Base-by-base conservation (phyloP, 64 coral and sea anemone genomes). In the Stichodactyla mertensii region DNA sequence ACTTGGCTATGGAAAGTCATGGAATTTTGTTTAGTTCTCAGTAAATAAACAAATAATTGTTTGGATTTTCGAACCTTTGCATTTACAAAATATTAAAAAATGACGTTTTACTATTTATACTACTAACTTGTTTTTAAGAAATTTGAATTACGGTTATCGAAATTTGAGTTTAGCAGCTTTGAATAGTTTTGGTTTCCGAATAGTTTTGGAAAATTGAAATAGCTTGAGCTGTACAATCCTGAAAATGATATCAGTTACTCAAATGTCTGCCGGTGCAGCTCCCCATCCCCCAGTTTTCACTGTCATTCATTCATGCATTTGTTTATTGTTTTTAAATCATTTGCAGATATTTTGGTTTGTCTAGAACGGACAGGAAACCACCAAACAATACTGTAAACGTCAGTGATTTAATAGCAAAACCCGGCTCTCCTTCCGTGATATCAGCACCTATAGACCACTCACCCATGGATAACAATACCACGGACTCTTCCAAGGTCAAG, bases 341-440 rank as follows among this genome's bases (percentile, higher is more conserved):
- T 15, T n/a, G 16, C 53, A 81, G 78, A 81, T 81, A 81, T 22
- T 81, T 81, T 54, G 78, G 78, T 12, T 81, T 81, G n/a, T 81
- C 78, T 6, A 81, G 16, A 11, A 81, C 53, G 9, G 53, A 81
- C 78, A 53, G 53, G 22, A 52, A 51, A 55, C 78, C 78, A 7
- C 78, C 55, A 51, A 85, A 85, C 60, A 85, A 85, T 57, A 85
- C 83, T 6, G 83, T 85, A 16, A 85, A 85, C 13, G 83, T 85
- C 2, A 85, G 83, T 19, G 83, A 85, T 31, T 85, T 85, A 64
- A 36, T 85, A 52, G 83, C 83, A 13, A 85, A 85, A 85, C 83
- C 83, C 5, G 83, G 83, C 7, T 85, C 83, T 16, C 83, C 83
- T 13, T 85, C 83, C 8, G 83, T 85, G 23, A 85, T 85, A 58